phyloP scores from a whole-genome alignment of 30 jellyfish, hydroid and myxozoan species.

The Nemopilema nomurai region DNA sequence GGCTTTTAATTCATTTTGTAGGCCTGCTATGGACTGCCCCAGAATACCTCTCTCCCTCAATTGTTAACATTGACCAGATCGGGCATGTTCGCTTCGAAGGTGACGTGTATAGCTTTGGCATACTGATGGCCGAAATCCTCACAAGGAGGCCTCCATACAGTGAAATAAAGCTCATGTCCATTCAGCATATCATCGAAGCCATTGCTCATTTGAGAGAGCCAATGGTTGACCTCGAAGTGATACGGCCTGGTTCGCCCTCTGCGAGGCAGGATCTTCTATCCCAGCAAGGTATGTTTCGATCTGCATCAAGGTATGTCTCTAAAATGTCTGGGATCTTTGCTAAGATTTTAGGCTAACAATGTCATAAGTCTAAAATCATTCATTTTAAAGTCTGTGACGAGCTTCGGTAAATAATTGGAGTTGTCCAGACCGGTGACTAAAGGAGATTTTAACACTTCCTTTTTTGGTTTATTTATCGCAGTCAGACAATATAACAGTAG shows the following conservation, averaged over 20 bases:
- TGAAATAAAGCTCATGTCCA: slow-evolving; percentile 85
- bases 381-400: too few relatives aligned
- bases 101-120: slow-evolving; percentile 93
- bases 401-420: too few relatives aligned
- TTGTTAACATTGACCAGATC: slow-evolving; percentile 73
- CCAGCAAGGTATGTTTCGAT: slow-evolving; percentile 49
- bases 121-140: slow-evolving; percentile 78
- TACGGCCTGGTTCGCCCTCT: slow-evolving; percentile 59
- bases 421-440: too few relatives aligned
- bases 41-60: slow-evolving; percentile 67
- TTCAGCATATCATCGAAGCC: slow-evolving; percentile 81
- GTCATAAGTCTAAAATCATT: too few relatives aligned
- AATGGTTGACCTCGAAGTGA: slow-evolving; percentile 69
- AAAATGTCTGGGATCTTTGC: too few relatives aligned
- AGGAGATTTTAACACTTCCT: too few relatives aligned
- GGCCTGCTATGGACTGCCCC: slow-evolving; percentile 98
- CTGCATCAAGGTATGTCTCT: too few relatives aligned
- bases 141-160: slow-evolving; percentile 86
- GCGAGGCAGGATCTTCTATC: slow-evolving; percentile 28
- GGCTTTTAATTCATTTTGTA: not conserved
- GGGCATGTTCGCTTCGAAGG: slow-evolving; percentile 52
- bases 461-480: too few relatives aligned
- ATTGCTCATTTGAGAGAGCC: slow-evolving; percentile 85
- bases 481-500: too few relatives aligned
- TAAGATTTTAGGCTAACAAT: too few relatives aligned